Percentiles rank a stretch among this genome's conserved stretches.
Evolutionary conservation across 2,888 invertebrate species (phyloP).

Genomic region (Drosophila rubida): DNA sequence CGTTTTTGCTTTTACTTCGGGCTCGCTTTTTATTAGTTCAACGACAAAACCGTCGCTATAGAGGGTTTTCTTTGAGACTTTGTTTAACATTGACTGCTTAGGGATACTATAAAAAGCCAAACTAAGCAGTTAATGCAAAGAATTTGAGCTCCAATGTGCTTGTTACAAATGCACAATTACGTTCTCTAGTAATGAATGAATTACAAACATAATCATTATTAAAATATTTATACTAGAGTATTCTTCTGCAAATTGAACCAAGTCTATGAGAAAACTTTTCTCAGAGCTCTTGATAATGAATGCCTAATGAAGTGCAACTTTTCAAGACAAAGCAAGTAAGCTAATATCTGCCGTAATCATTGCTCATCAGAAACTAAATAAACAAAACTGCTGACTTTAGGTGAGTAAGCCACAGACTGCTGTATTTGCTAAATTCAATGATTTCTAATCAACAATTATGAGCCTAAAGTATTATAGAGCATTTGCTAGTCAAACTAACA

Average conservation of each 20-base stretch:
- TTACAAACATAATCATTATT: too few relatives aligned
- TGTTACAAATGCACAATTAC: too few relatives aligned
- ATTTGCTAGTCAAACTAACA: background rate
- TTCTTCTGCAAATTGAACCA: too few relatives aligned
- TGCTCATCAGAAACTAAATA: background rate
- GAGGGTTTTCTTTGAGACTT: too few relatives aligned
- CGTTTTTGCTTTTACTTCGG: background rate
- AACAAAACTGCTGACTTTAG: background rate
- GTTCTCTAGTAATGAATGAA: too few relatives aligned
- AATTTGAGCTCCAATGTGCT: background rate
- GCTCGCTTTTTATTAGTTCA: background rate
- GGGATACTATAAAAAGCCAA: background rate
- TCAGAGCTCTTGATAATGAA: too few relatives aligned
- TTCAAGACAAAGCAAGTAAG: too few relatives aligned
- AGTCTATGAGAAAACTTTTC: too few relatives aligned
- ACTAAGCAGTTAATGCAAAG: background rate
- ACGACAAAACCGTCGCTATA: background rate
- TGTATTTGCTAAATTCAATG: background rate
- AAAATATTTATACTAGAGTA: too few relatives aligned
- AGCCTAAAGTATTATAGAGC: background rate
- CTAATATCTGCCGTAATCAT: background rate
- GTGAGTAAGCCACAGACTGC: background rate
- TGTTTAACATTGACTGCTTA: background rate
- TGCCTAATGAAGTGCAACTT: too few relatives aligned
- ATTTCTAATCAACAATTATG: background rate